Evolutionary conservation across 1,140 invertebrate species (phyloP), one percentile per base, ranked within the genome.

Genomic region (Himalopsyche phryganea): DNA sequence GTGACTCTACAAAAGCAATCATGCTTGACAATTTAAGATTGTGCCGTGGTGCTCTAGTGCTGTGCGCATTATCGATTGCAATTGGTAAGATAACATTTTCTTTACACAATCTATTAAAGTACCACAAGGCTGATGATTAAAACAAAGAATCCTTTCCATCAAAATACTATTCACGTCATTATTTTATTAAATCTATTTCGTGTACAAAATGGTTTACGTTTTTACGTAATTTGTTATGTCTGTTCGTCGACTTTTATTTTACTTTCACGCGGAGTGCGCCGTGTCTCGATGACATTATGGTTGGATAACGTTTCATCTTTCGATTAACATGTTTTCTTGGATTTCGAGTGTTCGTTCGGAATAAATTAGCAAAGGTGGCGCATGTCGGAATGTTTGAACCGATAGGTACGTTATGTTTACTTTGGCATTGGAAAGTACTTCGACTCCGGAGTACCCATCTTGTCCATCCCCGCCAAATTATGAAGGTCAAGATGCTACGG

Each of bases 401-500:
- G 23, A 28, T 28, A 28, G 18, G n/a, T 23, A 35, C 33, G 18
- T 17, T 32, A n/a, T 54, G 41, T 57, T 57, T 57, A 50, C 47
- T 57, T 38, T 42, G 46, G 38, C 13, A 57, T 57, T 57, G 47
- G 54, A 57, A 57, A 57, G 54, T 50, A 18, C 20, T 15, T 17
- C 5, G 10, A 5, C 42, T 17, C 5, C 11, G 13, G 47, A 15
- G 10, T 18, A 23, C 13, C 35, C 32, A 38, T 28, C 23, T 28
- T 14, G 13, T 23, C 49, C 28, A 47, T 53, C 58, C 53, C 52
- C 53, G 59, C 59, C 52, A 56, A 56, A 57, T 14, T 46, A 52
- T 56, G 50, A 56, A 63, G 55, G 56, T 55, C 55, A 55, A 57
- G 11, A 50, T 53, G 52, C 13, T 35, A 47, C 33, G 19, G 53